Conservation (phyloP, 2,888 invertebrate species). For the Cantharis flavilabris region DNA sequence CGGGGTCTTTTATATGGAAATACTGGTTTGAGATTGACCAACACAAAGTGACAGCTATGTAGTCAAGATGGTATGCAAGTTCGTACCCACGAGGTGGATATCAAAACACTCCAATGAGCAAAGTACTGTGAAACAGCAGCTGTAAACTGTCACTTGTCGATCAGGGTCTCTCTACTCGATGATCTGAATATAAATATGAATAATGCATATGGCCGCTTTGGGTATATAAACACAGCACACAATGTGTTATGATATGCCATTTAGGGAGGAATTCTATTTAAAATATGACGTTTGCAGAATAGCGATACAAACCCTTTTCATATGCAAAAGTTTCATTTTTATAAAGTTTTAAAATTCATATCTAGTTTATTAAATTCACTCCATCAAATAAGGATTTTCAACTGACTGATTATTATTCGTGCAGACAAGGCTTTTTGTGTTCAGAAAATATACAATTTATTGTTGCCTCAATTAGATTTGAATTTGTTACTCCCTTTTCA, state of each 20-base stretch:
- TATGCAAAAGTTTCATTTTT: slow-evolving; percentile 51
- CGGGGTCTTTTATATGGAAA: not conserved
- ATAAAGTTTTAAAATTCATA: slow-evolving; percentile 49
- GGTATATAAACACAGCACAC: slow-evolving; percentile 48
- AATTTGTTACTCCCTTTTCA: not conserved
- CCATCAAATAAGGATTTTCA: slow-evolving; percentile 12
- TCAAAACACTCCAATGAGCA: slow-evolving; percentile 51
- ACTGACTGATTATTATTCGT: slow-evolving; percentile 14
- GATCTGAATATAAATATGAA: slow-evolving; percentile 52
- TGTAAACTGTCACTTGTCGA: slow-evolving; percentile 57
- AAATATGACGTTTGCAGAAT: slow-evolving; percentile 56
- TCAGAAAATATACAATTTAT: slow-evolving; percentile 4
- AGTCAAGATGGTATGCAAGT: slow-evolving; percentile 36
- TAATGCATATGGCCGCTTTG: slow-evolving; percentile 50
- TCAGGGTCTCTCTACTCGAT: slow-evolving; percentile 48
- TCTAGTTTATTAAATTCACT: slow-evolving; percentile 41
- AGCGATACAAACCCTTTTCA: slow-evolving; percentile 48
- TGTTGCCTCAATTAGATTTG: slow-evolving; percentile 5
- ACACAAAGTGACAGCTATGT: slow-evolving; percentile 33
- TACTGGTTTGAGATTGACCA: slow-evolving; percentile 29
- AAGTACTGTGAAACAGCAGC: slow-evolving; percentile 55
- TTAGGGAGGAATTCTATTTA: slow-evolving; percentile 56
- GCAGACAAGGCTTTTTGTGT: slow-evolving; percentile 20
- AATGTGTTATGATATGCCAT: slow-evolving; percentile 54
- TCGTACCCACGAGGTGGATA: slow-evolving; percentile 38